phyloP scores from a whole-genome alignment of 2,797 vertebrate species.

The Astyanax mexicanus region DNA sequence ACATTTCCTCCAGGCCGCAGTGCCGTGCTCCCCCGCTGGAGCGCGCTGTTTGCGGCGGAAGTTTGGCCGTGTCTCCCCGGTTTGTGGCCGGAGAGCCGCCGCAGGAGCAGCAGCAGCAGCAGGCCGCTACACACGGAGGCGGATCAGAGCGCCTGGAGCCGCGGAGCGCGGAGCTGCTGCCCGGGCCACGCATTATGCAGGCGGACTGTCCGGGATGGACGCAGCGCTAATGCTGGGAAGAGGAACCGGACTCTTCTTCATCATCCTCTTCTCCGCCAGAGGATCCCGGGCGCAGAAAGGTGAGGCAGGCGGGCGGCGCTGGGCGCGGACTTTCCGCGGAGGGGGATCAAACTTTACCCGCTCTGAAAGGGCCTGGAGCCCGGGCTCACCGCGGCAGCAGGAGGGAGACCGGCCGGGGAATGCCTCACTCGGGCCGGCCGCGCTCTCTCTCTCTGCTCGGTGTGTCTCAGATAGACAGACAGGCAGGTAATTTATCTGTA shows the following conservation, averaged over 20 bases:
- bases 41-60: neutral
- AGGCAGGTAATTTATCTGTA: too few relatives aligned
- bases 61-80: neutral
- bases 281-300: constrained; percentile 80
- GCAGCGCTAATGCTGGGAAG: constrained; percentile 85
- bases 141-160: neutral
- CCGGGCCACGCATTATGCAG: constrained; percentile 78
- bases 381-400: too few relatives aligned
- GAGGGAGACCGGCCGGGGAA: too few relatives aligned
- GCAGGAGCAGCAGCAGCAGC: too few relatives aligned
- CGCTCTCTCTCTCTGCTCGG: too few relatives aligned
- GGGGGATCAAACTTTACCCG: neutral
- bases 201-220: constrained; percentile 83
- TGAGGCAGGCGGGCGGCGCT: constrained; percentile 60
- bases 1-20: neutral
- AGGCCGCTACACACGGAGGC: neutral
- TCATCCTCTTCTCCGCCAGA: constrained; percentile 71
- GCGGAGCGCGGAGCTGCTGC: neutral
- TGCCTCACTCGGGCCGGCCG: too few relatives aligned
- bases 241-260: constrained; percentile 76
- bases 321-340: neutral
- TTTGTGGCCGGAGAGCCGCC: too few relatives aligned
- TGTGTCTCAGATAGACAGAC: too few relatives aligned
- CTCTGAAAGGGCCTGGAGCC: neutral
- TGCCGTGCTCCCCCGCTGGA: neutral